Base-by-base conservation (phyloP, 1,140 invertebrate species). In the Drosophila pseudoobscura region DNA sequence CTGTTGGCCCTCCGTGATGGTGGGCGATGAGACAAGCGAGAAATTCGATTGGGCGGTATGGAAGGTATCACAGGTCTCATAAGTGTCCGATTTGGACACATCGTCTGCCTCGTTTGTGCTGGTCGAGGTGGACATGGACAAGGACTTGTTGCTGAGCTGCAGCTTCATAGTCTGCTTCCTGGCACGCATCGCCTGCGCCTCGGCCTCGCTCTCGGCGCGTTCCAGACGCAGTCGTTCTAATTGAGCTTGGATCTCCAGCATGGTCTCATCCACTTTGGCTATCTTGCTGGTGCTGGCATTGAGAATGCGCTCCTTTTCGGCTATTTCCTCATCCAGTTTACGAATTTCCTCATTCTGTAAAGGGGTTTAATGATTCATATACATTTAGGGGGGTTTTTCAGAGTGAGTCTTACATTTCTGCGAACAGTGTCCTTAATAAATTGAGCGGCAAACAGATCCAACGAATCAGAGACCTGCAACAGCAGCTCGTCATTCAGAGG, bases 21-120 rank as follows among this genome's bases (percentile, higher is more conserved):
- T 89, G 4, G 77, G 91, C 88, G 64, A 76, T 0, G 89, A 90
- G 29, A 76, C 52, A 0, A 77, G 60, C 22, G 92, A 93, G 72
- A 92, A 92, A 59, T 92, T 92, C 13, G 93, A 94, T 15, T 93
- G 91, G 0, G 95, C 95, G n/a, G 95, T 96, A 89, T 96, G 95
- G 84, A 95, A 96, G 0, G 95, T 96, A 73, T 96, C 95, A 31
- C 93, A 93, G 2, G 94, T 94, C 92, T 93, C 87, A 87, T 92
- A 76, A 75, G 92, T 90, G 91, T 93, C 83, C 91, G 92, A 73
- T 73, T 91, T 52, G 87, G 88, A 90, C 44, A 91, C 52, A 66
- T 58, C 46, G 41, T 87, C 83, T 72, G 89, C 26, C 77, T 91
- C 75, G 60, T 91, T 73, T 13, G 83, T 78, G 58, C 66, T 72